phyloP scores from a whole-genome alignment of 2,888 invertebrate species.

The Autographa pulchrina region DNA sequence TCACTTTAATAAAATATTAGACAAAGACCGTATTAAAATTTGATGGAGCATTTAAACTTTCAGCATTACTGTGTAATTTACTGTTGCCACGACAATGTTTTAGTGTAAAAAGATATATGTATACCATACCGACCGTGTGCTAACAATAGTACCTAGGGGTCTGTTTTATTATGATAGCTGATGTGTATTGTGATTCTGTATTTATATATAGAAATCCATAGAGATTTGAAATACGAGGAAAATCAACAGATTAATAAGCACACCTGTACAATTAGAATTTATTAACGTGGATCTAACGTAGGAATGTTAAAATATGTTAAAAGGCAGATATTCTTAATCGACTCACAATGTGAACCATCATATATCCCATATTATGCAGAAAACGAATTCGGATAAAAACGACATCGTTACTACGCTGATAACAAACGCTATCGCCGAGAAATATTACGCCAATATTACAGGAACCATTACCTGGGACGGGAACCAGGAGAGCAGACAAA shows the following conservation, averaged over 20 bases:
- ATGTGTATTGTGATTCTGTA: neutral
- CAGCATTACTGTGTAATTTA: slow-evolving; percentile 13
- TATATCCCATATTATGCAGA: slow-evolving; percentile 53
- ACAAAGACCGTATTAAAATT: slow-evolving; percentile 43
- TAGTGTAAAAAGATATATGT: neutral
- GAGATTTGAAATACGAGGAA: too few species aligned
- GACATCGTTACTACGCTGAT: slow-evolving; percentile 73
- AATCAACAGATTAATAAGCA: too few species aligned
- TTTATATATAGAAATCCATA: too few species aligned
- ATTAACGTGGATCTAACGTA: too few species aligned
- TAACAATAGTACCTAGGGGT: neutral
- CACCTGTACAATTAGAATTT: too few species aligned
- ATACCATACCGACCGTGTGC: neutral
- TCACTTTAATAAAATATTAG: slow-evolving; percentile 50
- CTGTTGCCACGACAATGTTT: neutral
- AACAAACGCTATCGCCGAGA: slow-evolving; percentile 79
- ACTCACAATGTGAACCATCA: slow-evolving; percentile 20
- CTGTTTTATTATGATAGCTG: neutral
- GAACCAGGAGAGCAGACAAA: slow-evolving; percentile 75
- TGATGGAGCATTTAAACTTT: slow-evolving; percentile 30
- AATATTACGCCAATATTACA: slow-evolving; percentile 82
- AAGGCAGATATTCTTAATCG: slow-evolving; percentile 12
- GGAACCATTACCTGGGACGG: slow-evolving; percentile 77
- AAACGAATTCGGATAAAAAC: slow-evolving; percentile 72
- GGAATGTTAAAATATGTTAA: neutral